Conservation (phyloP, 64 coral and sea anemone genomes). For the Montipora efflorescens region DNA sequence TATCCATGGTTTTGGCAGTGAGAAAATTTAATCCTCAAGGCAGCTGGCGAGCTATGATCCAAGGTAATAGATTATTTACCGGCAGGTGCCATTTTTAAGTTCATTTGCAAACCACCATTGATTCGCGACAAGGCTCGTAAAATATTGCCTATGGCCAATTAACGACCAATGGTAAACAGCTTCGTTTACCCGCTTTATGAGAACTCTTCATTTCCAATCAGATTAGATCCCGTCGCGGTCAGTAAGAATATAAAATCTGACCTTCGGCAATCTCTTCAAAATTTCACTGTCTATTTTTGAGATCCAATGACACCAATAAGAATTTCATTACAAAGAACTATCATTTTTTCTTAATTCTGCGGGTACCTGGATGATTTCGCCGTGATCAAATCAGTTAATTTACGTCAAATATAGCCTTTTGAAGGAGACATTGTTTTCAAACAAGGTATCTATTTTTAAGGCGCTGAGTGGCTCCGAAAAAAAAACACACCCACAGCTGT, state of each 20-base stretch:
- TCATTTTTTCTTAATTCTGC: neutral
- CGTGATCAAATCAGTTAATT: neutral
- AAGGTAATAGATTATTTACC: constrained; percentile 11
- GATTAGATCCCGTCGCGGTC: constrained; percentile 7
- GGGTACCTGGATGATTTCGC: constrained; percentile 15
- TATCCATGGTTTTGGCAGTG: neutral
- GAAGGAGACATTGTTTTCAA: constrained; percentile 7
- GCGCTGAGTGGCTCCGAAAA: constrained; percentile 4
- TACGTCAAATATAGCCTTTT: neutral
- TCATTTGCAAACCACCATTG: constrained; percentile 5
- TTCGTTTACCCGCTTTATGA: neutral
- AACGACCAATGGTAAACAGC: neutral
- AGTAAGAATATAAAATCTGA: neutral
- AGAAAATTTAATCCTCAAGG: neutral
- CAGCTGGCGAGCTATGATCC: constrained; percentile 9
- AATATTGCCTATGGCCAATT: neutral
- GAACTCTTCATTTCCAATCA: neutral
- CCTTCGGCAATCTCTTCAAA: neutral
- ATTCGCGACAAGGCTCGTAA: neutral
- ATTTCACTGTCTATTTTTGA: neutral
- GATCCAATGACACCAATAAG: no score
- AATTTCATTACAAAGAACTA: neutral
- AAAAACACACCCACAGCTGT: neutral
- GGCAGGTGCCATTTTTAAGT: neutral
- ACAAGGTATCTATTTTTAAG: neutral